These are phyloP conservation scores for Gastrophysa polygoni DNA, from an alignment of 2,888 invertebrate species.

Conservation along the genomic window DNA sequence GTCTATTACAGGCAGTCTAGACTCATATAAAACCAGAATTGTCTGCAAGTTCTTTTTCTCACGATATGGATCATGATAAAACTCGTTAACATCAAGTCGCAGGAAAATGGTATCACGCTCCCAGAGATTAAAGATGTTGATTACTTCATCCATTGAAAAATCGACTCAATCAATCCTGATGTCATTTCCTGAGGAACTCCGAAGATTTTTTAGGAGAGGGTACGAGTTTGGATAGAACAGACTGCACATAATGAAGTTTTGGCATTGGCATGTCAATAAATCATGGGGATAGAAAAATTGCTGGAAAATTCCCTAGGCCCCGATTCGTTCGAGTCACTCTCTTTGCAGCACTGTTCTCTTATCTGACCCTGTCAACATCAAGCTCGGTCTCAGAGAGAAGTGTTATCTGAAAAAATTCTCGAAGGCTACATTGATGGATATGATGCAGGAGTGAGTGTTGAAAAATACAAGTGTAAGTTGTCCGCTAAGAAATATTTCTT, in stretches of 20 bases:
- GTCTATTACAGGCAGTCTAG: too few species aligned
- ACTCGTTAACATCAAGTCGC: too few species aligned
- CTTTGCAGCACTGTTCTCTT: constrained; percentile 2
- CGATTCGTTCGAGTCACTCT: not conserved
- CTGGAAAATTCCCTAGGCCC: not conserved
- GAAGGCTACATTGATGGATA: not conserved
- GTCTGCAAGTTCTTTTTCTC: too few species aligned
- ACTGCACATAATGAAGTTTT: not conserved
- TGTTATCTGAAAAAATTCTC: not conserved
- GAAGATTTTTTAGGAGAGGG: not conserved
- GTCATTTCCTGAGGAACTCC: not conserved
- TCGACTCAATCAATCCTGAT: not conserved
- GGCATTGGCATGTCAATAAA: not conserved
- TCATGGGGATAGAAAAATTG: not conserved
- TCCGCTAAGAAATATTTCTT: not conserved
- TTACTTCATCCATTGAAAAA: not conserved
- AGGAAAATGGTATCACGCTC: too few species aligned
- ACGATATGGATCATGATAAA: too few species aligned
- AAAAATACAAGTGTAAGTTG: not conserved
- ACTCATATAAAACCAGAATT: too few species aligned
- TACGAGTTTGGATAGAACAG: not conserved
- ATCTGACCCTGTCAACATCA: constrained; percentile 11
- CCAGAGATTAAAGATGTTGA: too few species aligned
- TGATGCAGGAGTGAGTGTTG: not conserved
- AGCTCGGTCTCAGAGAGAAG: not conserved